A percentile compares a stretch with the other conserved stretches of the same genome.
These are phyloP conservation scores for Gallinago paraguaiae DNA, from an alignment of 2,113 vertebrate genomes.

Conservation along the genomic window DNA sequence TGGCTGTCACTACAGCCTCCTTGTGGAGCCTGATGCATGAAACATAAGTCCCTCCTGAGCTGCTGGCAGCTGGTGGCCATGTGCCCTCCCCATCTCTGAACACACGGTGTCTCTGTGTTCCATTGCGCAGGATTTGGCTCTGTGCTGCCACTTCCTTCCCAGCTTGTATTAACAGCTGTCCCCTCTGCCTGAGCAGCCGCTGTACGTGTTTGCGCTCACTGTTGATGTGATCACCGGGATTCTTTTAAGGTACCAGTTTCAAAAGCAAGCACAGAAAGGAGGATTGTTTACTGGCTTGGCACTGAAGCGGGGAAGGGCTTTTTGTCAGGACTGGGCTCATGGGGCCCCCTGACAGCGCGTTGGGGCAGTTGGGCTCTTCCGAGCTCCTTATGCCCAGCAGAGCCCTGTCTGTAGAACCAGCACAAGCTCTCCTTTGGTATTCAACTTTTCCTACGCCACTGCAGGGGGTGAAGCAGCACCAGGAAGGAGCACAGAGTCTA, in stretches of 20 bases:
- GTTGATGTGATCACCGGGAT: rapidly evolving
- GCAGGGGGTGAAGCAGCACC: neutral
- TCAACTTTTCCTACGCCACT: rapidly evolving
- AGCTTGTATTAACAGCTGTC: neutral
- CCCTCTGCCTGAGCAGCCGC: neutral
- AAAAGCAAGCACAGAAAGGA: neutral
- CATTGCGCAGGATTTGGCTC: rapidly evolving
- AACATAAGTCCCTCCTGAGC: neutral
- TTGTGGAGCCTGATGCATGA: neutral
- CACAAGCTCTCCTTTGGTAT: neutral
- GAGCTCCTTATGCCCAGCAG: neutral
- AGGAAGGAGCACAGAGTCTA: neutral
- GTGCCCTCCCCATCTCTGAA: neutral
- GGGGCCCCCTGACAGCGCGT: rapidly evolving
- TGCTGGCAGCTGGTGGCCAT: neutral
- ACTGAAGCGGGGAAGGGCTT: neutral
- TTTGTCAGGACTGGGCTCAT: neutral
- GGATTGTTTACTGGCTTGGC: neutral
- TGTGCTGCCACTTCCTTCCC: neutral
- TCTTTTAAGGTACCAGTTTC: neutral
- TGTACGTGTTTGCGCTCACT: rapidly evolving
- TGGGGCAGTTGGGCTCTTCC: neutral
- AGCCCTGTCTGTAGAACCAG: neutral
- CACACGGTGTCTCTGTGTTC: neutral
- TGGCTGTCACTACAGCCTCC: neutral